Evolutionary conservation across 2,797 vertebrate genomes (phyloP).

Genomic region (Clarias laeviceps): DNA sequence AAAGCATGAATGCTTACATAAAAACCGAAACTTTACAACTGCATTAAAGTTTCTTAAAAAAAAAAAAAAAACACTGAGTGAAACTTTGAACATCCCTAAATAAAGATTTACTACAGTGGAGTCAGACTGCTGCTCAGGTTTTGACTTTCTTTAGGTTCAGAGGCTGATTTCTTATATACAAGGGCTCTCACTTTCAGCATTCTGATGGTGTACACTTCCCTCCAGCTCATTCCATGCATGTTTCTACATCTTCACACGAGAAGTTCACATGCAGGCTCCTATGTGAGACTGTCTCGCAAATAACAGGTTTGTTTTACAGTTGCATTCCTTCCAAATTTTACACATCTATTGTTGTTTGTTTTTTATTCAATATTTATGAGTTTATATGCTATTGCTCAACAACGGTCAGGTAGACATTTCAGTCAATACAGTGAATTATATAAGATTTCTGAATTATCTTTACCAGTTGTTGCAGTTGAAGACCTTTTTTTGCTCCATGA

Average conservation of each 20-base stretch:
- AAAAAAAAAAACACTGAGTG: neutral
- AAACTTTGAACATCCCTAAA: neutral
- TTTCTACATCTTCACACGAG: neutral
- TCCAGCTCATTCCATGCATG: constrained; percentile 1
- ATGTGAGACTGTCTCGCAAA: neutral
- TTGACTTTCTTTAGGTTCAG: neutral
- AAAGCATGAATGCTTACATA: neutral
- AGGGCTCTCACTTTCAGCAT: neutral
- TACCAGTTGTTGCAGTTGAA: neutral
- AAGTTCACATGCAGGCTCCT: neutral
- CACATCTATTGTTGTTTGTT: neutral
- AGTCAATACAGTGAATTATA: neutral
- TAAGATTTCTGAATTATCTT: neutral
- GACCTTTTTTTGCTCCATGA: neutral
- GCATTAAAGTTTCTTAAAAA: neutral
- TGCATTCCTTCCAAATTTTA: neutral
- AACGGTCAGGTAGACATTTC: neutral
- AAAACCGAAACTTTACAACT: neutral
- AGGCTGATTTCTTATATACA: neutral
- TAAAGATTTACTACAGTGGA: neutral
- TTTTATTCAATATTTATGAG: neutral
- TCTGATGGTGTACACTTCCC: neutral
- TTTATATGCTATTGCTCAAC: neutral
- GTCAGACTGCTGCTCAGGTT: neutral
- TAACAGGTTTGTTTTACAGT: neutral